Conservation (phyloP, 1,140 invertebrate genomes). For the Harlomillsia oculata region DNA sequence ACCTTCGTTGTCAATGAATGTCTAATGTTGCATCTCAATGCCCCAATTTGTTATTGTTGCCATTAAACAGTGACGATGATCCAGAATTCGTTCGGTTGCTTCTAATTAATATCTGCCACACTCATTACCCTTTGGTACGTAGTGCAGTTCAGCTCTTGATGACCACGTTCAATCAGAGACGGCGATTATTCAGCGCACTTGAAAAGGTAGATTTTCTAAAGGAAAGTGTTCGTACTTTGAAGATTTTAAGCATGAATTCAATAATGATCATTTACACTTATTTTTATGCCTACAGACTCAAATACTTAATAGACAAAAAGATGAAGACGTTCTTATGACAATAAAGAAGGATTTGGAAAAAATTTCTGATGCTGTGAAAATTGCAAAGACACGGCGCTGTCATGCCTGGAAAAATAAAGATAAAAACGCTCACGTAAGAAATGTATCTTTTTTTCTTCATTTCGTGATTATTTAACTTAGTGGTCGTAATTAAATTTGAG, state of each 20-base stretch:
- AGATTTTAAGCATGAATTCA: not conserved
- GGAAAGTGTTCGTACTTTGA: not conserved
- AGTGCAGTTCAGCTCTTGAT: conserved; percentile 31
- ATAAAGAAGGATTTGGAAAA: conserved; percentile 25
- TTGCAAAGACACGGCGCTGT: conserved; percentile 10
- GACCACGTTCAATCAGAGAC: conserved; percentile 27
- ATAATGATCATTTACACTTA: no score
- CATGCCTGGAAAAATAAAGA: conserved; percentile 16
- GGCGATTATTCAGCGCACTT: conserved; percentile 23
- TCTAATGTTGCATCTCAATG: not conserved
- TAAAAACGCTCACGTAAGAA: conserved; percentile 13
- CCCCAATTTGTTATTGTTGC: conserved; percentile 3
- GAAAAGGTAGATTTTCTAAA: conserved; percentile 22
- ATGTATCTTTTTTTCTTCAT: conserved; percentile 8
- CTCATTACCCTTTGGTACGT: conserved; percentile 25
- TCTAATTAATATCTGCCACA: conserved; percentile 21
- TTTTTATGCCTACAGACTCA: conserved; percentile 23
- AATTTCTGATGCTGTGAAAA: conserved; percentile 21
- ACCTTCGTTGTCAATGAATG: not conserved
- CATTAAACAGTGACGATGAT: conserved; percentile 15
- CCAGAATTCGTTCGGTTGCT: conserved; percentile 17
- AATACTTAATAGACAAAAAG: conserved; percentile 24
- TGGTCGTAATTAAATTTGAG: not conserved
- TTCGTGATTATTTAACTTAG: not conserved
- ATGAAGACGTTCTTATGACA: conserved; percentile 6